Base-by-base conservation (phyloP, 2,113 vertebrate species). In the Miniopterus natalensis region DNA sequence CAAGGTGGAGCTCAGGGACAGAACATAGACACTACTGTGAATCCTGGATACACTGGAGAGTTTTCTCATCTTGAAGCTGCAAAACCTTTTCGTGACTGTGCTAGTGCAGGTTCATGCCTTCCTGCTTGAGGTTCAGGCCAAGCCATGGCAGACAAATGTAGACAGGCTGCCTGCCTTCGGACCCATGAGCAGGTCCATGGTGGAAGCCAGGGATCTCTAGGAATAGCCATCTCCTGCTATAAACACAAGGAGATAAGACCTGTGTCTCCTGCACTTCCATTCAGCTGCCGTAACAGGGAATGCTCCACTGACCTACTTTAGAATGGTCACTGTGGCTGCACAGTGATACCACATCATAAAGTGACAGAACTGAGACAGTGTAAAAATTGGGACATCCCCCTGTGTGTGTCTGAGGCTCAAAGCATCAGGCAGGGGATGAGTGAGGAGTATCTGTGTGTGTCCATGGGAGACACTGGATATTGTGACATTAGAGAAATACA, bases 271-370 rank as follows among this genome's bases (percentile, higher is more conserved):
- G 29, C 1, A 7, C 53, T 51, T 21, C 13, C 36, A 15, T 36
- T 85, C 66, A 29, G 36, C 77, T 40, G 42, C 61, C 7, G 0
- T 51, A 21, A 20, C 40, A 87, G 59, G 51, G 53, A 45, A 8
- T 3, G 65, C 12, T 77, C 94, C 90, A 95, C 90, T 94, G 94
- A 90, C 95, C 94, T 94, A 92, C 59, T 95, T 97, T 73, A 84
- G 65, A 86, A 71, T 40, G 21, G 47, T 71, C n/a, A 20, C 21
- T 1, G 47, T 51, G 78, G 61, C 68, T 31, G 47, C 78, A 36
- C 57, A 8, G 51, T 27, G 57, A 29, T n/a, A 14, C 8, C 42
- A 45, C 9, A 36, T 80, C 59, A 75, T 88, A 31, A 68, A 92
- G 65, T 61, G 84, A 93, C 65, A 89, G 53, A 93, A 89, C 29